Evolutionary conservation across 2,113 vertebrate genomes (phyloP).

Genomic region (Megaptera novaeangliae): DNA sequence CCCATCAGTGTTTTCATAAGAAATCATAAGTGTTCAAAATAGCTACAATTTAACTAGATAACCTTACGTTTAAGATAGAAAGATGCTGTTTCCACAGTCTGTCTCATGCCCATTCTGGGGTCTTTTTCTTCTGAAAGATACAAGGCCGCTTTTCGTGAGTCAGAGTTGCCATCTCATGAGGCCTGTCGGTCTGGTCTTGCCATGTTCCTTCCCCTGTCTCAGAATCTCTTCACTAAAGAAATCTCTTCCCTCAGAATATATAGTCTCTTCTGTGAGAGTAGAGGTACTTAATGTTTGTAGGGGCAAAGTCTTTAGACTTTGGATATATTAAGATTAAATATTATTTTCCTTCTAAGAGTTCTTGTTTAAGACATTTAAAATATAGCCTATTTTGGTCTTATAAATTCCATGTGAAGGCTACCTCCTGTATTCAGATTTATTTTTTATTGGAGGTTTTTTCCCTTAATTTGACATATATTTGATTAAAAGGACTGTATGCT

Average conservation of each 20-base stretch:
- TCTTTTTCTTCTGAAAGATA: neutral
- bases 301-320: neutral
- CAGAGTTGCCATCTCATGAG: neutral
- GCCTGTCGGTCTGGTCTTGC: neutral
- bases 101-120: neutral
- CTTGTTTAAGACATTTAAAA: neutral
- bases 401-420: neutral
- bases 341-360: neutral
- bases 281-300: neutral
- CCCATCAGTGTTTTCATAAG: neutral
- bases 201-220: neutral
- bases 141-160: neutral
- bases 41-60: neutral
- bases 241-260: neutral
- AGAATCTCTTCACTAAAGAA: neutral
- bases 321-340: neutral
- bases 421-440: neutral
- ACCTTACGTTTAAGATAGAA: neutral
- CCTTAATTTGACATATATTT: neutral
- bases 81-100: neutral
- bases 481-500: neutral
- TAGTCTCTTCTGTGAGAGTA: neutral
- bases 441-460: neutral
- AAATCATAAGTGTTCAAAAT: neutral
- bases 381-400: neutral